phyloP scores from a whole-genome alignment of 2,888 invertebrate genomes.

The Oscheius sp. region DNA sequence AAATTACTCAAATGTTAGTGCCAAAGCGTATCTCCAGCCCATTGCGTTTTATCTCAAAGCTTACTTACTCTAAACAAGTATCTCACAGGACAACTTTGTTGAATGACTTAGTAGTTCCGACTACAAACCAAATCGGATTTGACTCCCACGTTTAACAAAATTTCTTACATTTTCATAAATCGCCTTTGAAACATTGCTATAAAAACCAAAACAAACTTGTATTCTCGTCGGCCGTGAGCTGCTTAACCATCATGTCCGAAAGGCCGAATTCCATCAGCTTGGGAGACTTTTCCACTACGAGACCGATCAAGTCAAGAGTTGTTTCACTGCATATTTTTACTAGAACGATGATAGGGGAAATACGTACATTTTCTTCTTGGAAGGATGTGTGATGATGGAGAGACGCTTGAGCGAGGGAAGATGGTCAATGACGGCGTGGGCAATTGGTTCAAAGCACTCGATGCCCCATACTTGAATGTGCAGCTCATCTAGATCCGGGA shows the following conservation, averaged over 20 bases:
- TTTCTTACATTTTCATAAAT: too few relatives aligned
- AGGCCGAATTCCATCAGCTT: conserved; percentile 15
- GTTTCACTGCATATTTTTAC: not conserved
- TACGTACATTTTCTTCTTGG: conserved; percentile 1
- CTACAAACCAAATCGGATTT: too few relatives aligned
- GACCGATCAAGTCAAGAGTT: not conserved
- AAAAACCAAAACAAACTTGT: not conserved
- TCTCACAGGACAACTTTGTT: too few relatives aligned
- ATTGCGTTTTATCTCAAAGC: too few relatives aligned
- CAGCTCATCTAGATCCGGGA: conserved; percentile 48
- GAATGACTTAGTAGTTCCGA: too few relatives aligned
- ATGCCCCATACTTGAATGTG: conserved; percentile 46
- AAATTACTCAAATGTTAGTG: not conserved
- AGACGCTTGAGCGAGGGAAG: conserved; percentile 11
- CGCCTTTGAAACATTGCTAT: too few relatives aligned
- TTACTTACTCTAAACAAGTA: too few relatives aligned
- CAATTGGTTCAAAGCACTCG: conserved; percentile 40
- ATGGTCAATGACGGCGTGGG: conserved; percentile 18
- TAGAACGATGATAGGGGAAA: not conserved
- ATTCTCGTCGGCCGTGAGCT: not conserved
- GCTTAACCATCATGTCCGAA: not conserved
- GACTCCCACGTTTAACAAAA: too few relatives aligned
- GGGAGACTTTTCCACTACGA: not conserved
- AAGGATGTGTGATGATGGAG: conserved; percentile 27
- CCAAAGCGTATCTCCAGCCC: not conserved